Percentiles rank a stretch among this genome's conserved stretches.
Evolutionary conservation across 37 sponge, comb jelly and placozoan species (phyloP).

Genomic region (Oscarella lobularis): DNA sequence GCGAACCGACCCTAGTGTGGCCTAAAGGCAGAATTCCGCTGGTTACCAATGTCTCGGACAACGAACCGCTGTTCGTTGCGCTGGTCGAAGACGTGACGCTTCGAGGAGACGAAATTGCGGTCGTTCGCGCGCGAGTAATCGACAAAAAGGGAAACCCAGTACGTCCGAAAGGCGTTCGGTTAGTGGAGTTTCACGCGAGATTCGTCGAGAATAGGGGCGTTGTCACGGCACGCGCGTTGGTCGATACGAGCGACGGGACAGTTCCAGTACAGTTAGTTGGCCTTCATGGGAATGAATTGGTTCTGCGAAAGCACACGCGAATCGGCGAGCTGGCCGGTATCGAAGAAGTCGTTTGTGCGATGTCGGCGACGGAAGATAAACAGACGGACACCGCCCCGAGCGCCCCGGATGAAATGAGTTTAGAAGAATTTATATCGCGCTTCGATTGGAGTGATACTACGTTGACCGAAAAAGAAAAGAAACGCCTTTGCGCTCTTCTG

Average conservation of each 20-base stretch:
- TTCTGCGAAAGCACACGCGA: neutral
- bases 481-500: slow-evolving; percentile 3
- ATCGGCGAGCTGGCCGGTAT: neutral
- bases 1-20: neutral
- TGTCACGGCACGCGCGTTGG: neutral
- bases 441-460: neutral
- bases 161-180: neutral
- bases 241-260: neutral
- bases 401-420: neutral
- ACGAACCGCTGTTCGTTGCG: neutral
- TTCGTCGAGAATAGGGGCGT: neutral
- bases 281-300: neutral
- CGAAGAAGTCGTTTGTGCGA: neutral
- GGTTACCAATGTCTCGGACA: neutral
- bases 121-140: neutral
- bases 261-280: neutral
- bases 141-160: neutral
- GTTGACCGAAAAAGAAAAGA: neutral
- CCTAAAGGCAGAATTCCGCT: neutral
- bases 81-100: neutral
- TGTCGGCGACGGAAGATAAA: neutral
- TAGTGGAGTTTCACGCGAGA: neutral
- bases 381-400: neutral
- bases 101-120: neutral
- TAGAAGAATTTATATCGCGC: neutral